Percentiles rank a stretch among this genome's conserved stretches.
phyloP scores from a whole-genome alignment of 2,888 invertebrate genomes.

The Liodrosophila aerea region DNA sequence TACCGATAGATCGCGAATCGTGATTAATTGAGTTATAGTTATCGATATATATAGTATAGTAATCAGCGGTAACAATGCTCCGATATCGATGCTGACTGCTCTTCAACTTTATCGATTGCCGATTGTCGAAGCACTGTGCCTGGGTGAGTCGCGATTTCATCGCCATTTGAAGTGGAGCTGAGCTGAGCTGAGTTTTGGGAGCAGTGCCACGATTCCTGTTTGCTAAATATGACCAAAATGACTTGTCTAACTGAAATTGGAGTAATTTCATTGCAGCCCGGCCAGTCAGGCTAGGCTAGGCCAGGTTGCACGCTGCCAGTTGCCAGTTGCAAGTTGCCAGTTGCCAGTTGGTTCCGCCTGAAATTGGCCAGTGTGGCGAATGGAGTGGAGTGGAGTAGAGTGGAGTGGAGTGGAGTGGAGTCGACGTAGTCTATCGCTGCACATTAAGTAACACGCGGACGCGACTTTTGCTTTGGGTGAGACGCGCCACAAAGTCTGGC shows the following conservation, averaged over 20 bases:
- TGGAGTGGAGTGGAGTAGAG: no score
- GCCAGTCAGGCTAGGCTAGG: constrained; percentile 10
- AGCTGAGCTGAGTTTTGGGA: constrained; percentile 53
- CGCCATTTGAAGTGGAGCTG: constrained; percentile 75
- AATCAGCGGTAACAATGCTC: no score
- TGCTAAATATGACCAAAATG: constrained; percentile 79
- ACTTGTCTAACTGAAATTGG: constrained; percentile 74
- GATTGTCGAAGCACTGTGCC: constrained; percentile 39
- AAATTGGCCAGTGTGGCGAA: constrained; percentile 44
- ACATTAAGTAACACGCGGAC: constrained; percentile 69
- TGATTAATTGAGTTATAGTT: no score
- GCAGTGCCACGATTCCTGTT: constrained; percentile 61
- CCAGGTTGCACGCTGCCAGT: constrained; percentile 6
- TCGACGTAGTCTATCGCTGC: constrained; percentile 47
- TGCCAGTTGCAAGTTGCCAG: constrained; percentile 14
- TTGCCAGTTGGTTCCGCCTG: constrained; percentile 58
- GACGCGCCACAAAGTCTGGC: constrained; percentile 71
- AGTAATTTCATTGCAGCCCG: constrained; percentile 70
- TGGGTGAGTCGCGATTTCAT: constrained; percentile 72
- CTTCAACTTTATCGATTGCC: no score
- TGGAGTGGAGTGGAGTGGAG: no score
- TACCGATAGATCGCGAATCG: no score
- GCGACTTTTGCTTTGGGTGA: constrained; percentile 30
- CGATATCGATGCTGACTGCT: no score
- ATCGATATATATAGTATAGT: no score